Conservation (phyloP, 2,797 vertebrate genomes). For the Bradypodion ventrale region DNA sequence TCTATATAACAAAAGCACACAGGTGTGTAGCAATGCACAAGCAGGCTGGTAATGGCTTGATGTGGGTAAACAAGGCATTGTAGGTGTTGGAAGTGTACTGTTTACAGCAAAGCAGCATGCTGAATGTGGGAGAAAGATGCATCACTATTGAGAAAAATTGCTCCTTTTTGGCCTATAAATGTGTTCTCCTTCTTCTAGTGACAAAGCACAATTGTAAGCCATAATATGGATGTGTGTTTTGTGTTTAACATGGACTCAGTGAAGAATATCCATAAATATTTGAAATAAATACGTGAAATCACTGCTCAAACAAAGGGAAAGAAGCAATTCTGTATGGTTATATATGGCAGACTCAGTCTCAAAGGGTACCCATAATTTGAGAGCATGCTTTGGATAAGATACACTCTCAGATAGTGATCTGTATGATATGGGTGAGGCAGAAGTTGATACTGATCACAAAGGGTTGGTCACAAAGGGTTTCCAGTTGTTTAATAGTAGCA, state of each 20-base stretch:
- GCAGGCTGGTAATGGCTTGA: background rate
- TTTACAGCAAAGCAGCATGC: constrained; percentile 11
- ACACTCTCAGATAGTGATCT: background rate
- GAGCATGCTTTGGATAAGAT: background rate
- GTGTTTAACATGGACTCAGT: background rate
- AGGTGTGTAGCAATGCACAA: accelerated
- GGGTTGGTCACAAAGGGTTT: background rate
- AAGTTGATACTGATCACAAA: background rate
- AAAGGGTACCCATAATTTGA: background rate
- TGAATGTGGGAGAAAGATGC: accelerated
- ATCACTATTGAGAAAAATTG: accelerated
- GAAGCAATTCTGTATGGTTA: too few relatives aligned
- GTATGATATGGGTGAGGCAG: too few relatives aligned
- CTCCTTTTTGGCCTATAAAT: constrained; percentile 13
- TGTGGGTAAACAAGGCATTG: constrained; percentile 7
- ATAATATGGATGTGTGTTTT: background rate
- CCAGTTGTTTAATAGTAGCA: background rate
- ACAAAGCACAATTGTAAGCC: background rate
- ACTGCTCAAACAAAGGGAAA: too few relatives aligned
- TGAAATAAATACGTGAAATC: too few relatives aligned
- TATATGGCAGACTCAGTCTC: too few relatives aligned
- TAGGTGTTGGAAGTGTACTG: background rate
- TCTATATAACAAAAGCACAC: background rate
- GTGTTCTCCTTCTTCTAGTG: background rate
- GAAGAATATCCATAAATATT: background rate